Percentiles rank a stretch among this genome's conserved stretches.
Conservation (phyloP, 1,140 invertebrate genomes). For the Palaemon carinicauda region DNA sequence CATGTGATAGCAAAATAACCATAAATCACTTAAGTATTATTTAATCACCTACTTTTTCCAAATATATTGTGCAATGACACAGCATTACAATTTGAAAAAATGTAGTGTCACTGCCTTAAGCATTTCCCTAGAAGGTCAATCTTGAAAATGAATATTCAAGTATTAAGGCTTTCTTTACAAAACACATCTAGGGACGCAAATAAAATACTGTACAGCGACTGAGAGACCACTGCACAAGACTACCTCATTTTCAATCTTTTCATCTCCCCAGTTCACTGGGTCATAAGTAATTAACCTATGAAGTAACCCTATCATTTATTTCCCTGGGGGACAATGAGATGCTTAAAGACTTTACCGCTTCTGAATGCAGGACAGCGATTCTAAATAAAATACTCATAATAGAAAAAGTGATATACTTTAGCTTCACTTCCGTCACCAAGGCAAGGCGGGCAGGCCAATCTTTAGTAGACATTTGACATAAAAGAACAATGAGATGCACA, state of each 20-base stretch:
- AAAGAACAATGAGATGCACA: not conserved
- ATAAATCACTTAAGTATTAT: not conserved
- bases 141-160: not conserved
- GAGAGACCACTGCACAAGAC: not conserved
- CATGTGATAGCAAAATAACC: constrained; percentile 5
- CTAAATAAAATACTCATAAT: not conserved
- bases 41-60: not conserved
- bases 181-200: not conserved
- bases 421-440: not conserved
- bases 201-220: not conserved
- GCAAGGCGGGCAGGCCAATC: constrained; percentile 1
- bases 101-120: not conserved
- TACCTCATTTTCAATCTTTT: not conserved
- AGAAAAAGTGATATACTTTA: not conserved
- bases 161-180: not conserved
- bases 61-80: not conserved
- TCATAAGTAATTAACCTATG: not conserved
- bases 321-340: not conserved
- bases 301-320: not conserved
- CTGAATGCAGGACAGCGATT: not conserved
- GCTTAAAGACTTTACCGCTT: not conserved
- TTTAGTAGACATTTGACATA: not conserved
- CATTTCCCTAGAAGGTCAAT: not conserved
- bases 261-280: not conserved
- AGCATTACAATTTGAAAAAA: not conserved